These are phyloP conservation scores for Lycocerus yunnanus DNA, from an alignment of 2,888 invertebrate genomes.

Conservation along the genomic window DNA sequence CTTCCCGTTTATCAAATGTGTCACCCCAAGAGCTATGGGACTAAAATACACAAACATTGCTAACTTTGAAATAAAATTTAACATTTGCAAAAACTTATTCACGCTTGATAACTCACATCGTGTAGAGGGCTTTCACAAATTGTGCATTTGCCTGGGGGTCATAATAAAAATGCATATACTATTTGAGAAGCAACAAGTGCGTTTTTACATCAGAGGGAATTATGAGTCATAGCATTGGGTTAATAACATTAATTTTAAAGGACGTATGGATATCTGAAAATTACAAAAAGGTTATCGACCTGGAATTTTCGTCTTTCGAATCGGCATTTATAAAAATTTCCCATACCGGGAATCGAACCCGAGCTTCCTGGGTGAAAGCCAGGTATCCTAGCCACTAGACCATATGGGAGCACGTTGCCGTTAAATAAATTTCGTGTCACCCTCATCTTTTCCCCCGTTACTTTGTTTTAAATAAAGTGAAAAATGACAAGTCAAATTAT, in stretches of 20 bases:
- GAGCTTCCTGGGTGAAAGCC: slow-evolving; percentile 75
- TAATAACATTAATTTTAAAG: neutral
- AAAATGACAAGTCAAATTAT: neutral
- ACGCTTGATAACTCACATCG: neutral
- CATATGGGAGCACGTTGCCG: slow-evolving; percentile 48
- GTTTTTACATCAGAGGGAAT: neutral
- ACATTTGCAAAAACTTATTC: neutral
- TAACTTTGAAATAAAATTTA: neutral
- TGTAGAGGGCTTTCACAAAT: neutral
- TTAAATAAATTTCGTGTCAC: neutral
- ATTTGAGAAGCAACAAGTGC: neutral
- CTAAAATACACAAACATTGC: neutral
- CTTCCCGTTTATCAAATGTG: slow-evolving; percentile 27
- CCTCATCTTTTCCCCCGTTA: neutral
- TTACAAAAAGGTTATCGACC: too few species aligned
- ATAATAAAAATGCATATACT: neutral
- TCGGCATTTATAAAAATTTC: slow-evolving; percentile 49
- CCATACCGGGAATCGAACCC: slow-evolving; percentile 76
- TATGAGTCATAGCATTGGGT: neutral
- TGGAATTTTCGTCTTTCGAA: neutral
- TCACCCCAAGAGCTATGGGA: slow-evolving; percentile 15
- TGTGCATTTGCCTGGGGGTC: neutral
- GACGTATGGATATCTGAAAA: neutral
- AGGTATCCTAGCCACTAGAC: slow-evolving; percentile 75
- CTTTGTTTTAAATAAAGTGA: neutral